Evolutionary conservation across 2,113 vertebrate genomes (phyloP), one percentile per base, ranked within the genome.

Genomic region (Stegastes partitus): DNA sequence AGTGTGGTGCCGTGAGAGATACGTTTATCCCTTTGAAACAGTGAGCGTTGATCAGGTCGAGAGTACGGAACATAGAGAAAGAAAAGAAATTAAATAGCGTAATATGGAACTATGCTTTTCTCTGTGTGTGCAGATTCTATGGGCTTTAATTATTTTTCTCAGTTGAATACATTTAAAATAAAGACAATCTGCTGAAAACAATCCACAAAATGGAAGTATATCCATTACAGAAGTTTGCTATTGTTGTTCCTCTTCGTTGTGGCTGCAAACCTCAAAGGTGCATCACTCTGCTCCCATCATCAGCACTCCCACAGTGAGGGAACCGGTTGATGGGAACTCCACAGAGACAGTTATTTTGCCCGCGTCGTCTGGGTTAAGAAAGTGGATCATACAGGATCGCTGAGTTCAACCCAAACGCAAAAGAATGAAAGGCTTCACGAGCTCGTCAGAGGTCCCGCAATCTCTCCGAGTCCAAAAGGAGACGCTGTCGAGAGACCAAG

Each of bases 61-160:
- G 62, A 70, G 61, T 12, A 77, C 70, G 65, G 34, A 64, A 82
- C 51, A 57, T 54, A 83, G 34, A 65, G 61, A 81, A 65, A 68
- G 53, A 74, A 62, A 34, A 71, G 23, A 53, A 76, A 83, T 86
- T 67, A 88, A 89, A 88, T 82, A 74, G 72, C 15, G 14, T 84
- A 74, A 82, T 77, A 72, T 77, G 58, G 51, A 69, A 55, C 71
- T 42, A 44, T 59, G 54, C 39, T 57, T 83, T 34, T 72, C 62
- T 71, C 62, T 62, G 68, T 62, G 68, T 87, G 73, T 91, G 88
- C 79, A 90, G 89, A 88, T 87, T 88, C 77, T 63, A 31, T 39
- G 89, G 87, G 82, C 88, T 76, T 88, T 63, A 21, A 68, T 78
- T 85, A 64, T 76, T 80, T 64, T 67, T 50, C 28, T 73, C 45